Evolutionary conservation across 2,113 vertebrate genomes (phyloP).

Genomic region (Pachycephala philippinensis): DNA sequence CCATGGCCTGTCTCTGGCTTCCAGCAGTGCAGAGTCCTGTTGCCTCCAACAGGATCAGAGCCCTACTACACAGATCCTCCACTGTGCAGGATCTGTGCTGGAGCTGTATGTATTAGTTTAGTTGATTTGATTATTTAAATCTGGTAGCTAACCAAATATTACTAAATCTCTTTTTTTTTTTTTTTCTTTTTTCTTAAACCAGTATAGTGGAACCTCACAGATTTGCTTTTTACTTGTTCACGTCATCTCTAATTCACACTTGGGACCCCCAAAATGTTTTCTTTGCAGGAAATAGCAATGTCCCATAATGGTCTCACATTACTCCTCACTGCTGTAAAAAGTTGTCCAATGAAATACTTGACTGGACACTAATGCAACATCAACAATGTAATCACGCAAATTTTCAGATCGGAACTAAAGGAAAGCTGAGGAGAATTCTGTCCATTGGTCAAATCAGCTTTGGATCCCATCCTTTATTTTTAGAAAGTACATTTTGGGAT

Average conservation of each 20-base stretch:
- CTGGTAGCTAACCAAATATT: conserved; percentile 42
- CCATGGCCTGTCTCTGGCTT: not conserved
- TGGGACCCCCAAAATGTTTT: not conserved
- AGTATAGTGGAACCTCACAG: not conserved
- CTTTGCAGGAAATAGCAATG: not conserved
- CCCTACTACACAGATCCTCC: not conserved
- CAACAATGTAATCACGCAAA: not conserved
- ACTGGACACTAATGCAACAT: not conserved
- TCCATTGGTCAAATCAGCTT: not conserved
- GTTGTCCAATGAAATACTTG: not conserved
- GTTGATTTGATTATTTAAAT: conserved; percentile 44
- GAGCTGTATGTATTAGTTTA: conserved; percentile 30
- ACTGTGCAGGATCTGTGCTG: not conserved
- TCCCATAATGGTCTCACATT: not conserved
- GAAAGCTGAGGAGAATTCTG: not conserved
- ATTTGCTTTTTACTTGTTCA: not conserved
- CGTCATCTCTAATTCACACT: not conserved
- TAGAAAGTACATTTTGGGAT: not conserved
- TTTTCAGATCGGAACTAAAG: not conserved
- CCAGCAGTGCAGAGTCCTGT: not conserved
- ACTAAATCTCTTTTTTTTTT: not conserved
- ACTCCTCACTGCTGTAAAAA: not conserved
- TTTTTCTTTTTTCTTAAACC: not conserved
- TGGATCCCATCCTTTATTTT: not conserved
- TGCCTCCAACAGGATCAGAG: not conserved